A percentile compares a stretch with the other conserved stretches of the same genome.
Conservation (phyloP, 2,888 invertebrate genomes). For the Oligia fasciuncula region DNA sequence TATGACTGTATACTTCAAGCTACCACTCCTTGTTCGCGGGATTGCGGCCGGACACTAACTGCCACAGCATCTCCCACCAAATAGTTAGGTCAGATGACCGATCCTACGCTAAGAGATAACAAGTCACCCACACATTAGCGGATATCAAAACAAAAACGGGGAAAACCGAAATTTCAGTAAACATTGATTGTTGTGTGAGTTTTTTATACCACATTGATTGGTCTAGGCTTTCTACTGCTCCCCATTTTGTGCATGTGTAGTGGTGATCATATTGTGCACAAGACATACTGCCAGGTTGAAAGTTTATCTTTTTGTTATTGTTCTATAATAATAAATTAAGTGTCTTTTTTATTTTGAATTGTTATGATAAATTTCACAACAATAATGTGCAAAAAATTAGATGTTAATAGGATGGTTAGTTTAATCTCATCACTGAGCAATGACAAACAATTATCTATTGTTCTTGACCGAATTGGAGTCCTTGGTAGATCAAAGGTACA, state of each 20-base stretch:
- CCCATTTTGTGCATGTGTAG: not conserved
- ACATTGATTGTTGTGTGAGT: not conserved
- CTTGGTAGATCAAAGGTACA: not conserved
- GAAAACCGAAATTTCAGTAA: not conserved
- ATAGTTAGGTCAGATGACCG: constrained; percentile 13
- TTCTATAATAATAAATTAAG: not conserved
- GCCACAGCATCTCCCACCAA: not conserved
- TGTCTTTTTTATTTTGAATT: not conserved
- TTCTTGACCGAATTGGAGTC: not conserved
- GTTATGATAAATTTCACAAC: not conserved
- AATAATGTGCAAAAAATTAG: not conserved
- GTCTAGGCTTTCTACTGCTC: not conserved
- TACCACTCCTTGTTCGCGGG: constrained; percentile 8
- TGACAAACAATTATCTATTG: not conserved
- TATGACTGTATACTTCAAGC: not conserved
- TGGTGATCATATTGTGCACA: not conserved
- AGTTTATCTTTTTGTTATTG: not conserved
- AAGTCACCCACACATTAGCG: constrained; percentile 3
- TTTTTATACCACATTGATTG: not conserved
- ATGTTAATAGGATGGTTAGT: not conserved
- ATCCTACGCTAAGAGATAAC: constrained; percentile 23
- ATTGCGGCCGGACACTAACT: constrained; percentile 6
- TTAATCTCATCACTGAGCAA: not conserved
- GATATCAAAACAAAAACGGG: constrained; percentile 11
- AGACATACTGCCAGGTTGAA: not conserved